Evolutionary conservation across 2,797 vertebrate genomes (phyloP), one percentile per base, ranked within the genome.

Genomic region (Smutsia gigantea): DNA sequence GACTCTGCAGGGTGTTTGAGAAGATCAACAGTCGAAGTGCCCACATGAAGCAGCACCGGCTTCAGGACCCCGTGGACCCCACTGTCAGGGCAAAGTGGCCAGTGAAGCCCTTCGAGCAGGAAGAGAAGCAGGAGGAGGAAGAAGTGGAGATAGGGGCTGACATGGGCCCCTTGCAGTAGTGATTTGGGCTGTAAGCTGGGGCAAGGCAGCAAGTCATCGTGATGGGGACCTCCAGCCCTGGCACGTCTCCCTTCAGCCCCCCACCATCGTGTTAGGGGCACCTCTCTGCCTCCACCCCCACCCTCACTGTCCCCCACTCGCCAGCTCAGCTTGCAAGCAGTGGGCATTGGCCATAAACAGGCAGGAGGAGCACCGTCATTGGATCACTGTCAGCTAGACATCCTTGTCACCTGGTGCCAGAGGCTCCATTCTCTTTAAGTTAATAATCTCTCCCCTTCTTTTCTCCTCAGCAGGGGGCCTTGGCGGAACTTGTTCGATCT

Each of bases 41-140:
- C 78, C 98, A 98, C 91, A 98, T 98, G 98, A 99, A 98, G 94
- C 98, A 96, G 19, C 98, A 99, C 87, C 98, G 97, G n/a, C 98
- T 98, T 37, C 98, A 98, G 91, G 98, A 98, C 81, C 97, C 98
- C 0, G 78, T 97, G 77, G 98, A 98, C 34, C 97, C 97, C 0
- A 27, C 94, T 1, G 97, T 98, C 78, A 97, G 97, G 94, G 92
- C 97, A 66, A 97, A 97, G 64, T 98, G 97, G 97, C 96, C 98
- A 0, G 87, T 86, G 69, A 97, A 97, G 89, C 95, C 97, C 51
- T 59, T 95, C 82, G 97, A 88, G 64, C 92, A 93, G 18, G 90
- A 97, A 46, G 8, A 46, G 91, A 94, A 94, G n/a, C n/a, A n/a
- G n/a, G 96, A 97, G 13, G 97, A 97, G 14, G 97, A 97, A 7